Evolutionary conservation across 2,113 vertebrate genomes (phyloP), one percentile per base, ranked within the genome.

Genomic region (Dipodomys ordii): DNA sequence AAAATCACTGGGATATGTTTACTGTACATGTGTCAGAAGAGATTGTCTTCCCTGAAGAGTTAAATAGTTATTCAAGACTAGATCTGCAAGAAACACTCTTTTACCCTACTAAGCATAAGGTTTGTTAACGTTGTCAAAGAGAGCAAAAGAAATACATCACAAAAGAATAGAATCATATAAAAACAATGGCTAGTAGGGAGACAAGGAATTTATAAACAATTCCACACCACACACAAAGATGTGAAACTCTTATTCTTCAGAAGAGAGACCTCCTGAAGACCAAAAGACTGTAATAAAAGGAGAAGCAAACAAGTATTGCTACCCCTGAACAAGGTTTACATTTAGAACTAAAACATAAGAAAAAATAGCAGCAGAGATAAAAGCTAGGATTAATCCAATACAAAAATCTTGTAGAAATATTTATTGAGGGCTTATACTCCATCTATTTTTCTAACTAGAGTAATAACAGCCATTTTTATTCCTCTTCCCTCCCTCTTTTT

Each of bases 1-100:
- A 92, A 95, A 89, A 91, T 85, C 79, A 71, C 69, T 80, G 82
- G 49, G n/a, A 64, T 77, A 82, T 68, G 69, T 60, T 94, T 83
- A 82, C 67, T 25, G 49, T 39, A 13, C 19, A 25, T 23, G 46
- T 92, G 67, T 67, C 77, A 74, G 78, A 87, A 79, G 28, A 87
- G 46, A 60, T 30, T 30, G 71, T 85, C 57, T 7, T 87, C 53
- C 68, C 27, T 57, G 65, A 28, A 92, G 22, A 87, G 46, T 15
- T 28, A 62, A 79, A 77, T 2, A 12, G 67, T 77, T 80, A 92
- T 27, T 77, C 67, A 69, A 88, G 39, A 92, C 19, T 30, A 7
- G 73, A 83, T 44, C 8, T n/a, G 28, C 0, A 5, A 89, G 69
- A 86, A 74, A 89, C 30, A 80, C 68, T 91, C 71, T 82, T 77